Conservation (phyloP, 2,113 vertebrate genomes). For the Coryphaenoides rupestris region DNA sequence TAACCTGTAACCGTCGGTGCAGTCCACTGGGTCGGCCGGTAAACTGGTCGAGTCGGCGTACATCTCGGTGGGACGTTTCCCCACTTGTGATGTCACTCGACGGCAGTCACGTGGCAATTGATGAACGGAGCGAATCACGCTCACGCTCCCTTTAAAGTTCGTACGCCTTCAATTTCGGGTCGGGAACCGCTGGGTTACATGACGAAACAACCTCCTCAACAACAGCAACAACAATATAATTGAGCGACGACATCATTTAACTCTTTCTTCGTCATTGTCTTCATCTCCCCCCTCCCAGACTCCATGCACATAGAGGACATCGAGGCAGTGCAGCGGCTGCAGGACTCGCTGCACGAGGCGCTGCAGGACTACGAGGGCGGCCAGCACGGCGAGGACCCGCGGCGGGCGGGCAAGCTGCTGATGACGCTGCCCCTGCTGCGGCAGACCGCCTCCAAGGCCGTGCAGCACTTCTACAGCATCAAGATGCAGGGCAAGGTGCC, state of each 20-base stretch:
- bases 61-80: too few species aligned
- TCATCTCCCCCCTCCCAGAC: constrained; percentile 65
- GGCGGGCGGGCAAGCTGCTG: constrained; percentile 88
- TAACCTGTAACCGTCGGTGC: too few species aligned
- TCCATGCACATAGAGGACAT: constrained; percentile 96
- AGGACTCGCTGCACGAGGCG: constrained; percentile 94
- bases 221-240: too few species aligned
- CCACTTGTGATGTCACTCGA: too few species aligned
- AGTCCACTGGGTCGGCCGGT: too few species aligned
- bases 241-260: not conserved
- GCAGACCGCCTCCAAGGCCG: constrained; percentile 86
- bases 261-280: not conserved
- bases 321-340: constrained; percentile 91
- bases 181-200: too few species aligned
- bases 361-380: constrained; percentile 90
- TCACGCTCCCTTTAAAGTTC: too few species aligned
- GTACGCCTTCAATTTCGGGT: too few species aligned
- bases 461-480: constrained; percentile 91
- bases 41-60: too few species aligned
- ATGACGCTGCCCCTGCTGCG: constrained; percentile 90
- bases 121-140: too few species aligned
- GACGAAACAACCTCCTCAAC: too few species aligned
- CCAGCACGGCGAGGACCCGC: constrained; percentile 86
- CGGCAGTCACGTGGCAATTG: too few species aligned
- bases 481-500: constrained; percentile 93